These are phyloP conservation scores for Orthosia cruda DNA, from an alignment of 2,888 invertebrate genomes.

Conservation along the genomic window DNA sequence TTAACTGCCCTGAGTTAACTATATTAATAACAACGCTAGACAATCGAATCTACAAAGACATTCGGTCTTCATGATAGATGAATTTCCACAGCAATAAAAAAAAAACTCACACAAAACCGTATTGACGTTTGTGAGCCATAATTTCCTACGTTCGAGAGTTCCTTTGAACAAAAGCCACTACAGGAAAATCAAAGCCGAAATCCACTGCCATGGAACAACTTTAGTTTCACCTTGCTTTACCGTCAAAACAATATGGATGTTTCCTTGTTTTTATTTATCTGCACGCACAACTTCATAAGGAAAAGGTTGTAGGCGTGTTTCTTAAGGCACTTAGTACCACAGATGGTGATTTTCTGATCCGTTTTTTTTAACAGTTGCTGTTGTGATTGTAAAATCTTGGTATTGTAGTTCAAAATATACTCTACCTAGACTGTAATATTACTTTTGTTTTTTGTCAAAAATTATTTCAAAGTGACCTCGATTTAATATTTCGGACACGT, in stretches of 20 bases:
- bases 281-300: slow-evolving; percentile 29
- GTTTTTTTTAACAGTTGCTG: not conserved
- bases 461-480: too few species aligned
- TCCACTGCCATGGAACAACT: slow-evolving; percentile 13
- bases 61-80: slow-evolving; percentile 1
- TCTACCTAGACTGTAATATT: too few species aligned
- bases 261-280: slow-evolving; percentile 45
- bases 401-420: too few species aligned
- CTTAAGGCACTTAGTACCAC: not conserved
- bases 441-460: too few species aligned
- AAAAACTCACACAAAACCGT: slow-evolving; percentile 16
- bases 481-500: too few species aligned
- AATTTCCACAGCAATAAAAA: slow-evolving; percentile 36
- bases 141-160: slow-evolving; percentile 12
- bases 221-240: slow-evolving; percentile 33
- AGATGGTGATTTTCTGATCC: not conserved
- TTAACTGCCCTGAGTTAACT: not conserved
- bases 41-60: not conserved
- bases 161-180: slow-evolving; percentile 26
- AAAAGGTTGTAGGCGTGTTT: slow-evolving; percentile 18
- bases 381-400: too few species aligned
- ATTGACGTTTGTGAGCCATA: slow-evolving; percentile 14
- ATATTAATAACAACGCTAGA: not conserved
- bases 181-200: slow-evolving; percentile 38
- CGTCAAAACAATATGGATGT: slow-evolving; percentile 40